Base-by-base conservation (phyloP, 2,797 vertebrate genomes). In the Mus caroli region DNA sequence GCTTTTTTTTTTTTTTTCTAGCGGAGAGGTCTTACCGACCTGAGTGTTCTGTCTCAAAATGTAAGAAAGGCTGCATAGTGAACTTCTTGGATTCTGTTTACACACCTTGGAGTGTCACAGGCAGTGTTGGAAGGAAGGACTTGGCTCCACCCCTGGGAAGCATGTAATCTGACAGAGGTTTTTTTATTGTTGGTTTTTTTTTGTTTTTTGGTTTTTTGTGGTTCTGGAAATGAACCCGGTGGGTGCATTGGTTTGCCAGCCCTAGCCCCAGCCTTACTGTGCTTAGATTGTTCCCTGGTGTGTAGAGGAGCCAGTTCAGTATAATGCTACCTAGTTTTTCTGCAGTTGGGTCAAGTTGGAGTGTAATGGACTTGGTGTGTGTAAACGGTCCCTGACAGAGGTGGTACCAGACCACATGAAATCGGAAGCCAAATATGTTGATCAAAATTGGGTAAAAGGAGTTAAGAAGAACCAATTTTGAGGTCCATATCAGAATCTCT, bases 1-100 rank as follows among this genome's bases (percentile, higher is more conserved):
- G 22, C 88, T 40, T 93, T 52, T 64, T 62, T n/a, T n/a, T 40
- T 93, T 52, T 64, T 69, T 92, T 87, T 77, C 73, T 89, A 50
- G 80, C 22, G 24, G 69, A 95, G 40, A 71, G 52, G 43, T 69
- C 56, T 52, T 12, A 3, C 43, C 34, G 28, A 19, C 20, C 52
- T 62, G 82, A 82, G 43, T 62, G 54, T 75, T 52, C 15, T 54
- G 76, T n/a, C 28, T 90, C 11, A 37, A 28, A 56, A 85, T 46
- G 75, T 37, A 24, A 76, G 76, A 31, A 67, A 67, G 52, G 67
- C 76, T 82, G 86, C 15, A 62, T 34, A 69, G 56, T 28, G 10
- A 75, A 28, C 22, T 40, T 31, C 52, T 90, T 69, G 43, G 26
- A 26, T 83, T 64, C 19, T 6, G 0, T 85, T 54, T 92, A 46